Evolutionary conservation across 2,113 vertebrate genomes (phyloP), one percentile per base, ranked within the genome.

Genomic region (Coturnix japonica): DNA sequence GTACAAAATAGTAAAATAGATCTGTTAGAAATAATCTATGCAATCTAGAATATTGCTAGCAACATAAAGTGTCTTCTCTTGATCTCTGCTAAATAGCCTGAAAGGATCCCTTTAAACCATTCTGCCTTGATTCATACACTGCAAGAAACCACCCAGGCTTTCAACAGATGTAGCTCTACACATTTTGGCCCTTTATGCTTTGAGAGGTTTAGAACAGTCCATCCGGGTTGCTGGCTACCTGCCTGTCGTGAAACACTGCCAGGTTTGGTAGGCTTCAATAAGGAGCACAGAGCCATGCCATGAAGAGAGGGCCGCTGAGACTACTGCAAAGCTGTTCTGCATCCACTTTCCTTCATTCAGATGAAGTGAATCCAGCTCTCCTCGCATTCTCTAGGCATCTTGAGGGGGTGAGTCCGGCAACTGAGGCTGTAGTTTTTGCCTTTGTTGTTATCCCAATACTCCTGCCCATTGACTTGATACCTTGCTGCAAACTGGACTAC

Each of bases 351-450:
- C 33, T 59, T 47, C 2, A 9, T 16, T 99, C 95, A 99, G 87
- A 98, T 98, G 87, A 99, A 99, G 94, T 99, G 99, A 96, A 99
- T 98, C 98, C 99, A 98, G 97, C 98, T 99, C 57, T 98, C 98
- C 80, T 99, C 98, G n/a, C 98, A 99, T 87, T 99, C 99, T 30
- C 97, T 98, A 0, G 99, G 99, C 93, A 99, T 97, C 16, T 96
- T 98, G 63, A 99, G 96, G 26, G 98, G 98, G 76, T 99, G 98
- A 87, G 95, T 97, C 92, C 98, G 97, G 88, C 98, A 99, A 1
- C 97, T 98, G 37, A 99, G 97, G 77, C 97, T 98, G 97, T 99
- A 99, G 97, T 99, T 98, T 4, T 80, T 93, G 35, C 98, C 98
- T 1, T 94, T 89, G 89, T 99, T 98, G 97, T 99, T 99, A 97